Conservation (phyloP, 2,797 vertebrate species). For the Trachurus trachurus region DNA sequence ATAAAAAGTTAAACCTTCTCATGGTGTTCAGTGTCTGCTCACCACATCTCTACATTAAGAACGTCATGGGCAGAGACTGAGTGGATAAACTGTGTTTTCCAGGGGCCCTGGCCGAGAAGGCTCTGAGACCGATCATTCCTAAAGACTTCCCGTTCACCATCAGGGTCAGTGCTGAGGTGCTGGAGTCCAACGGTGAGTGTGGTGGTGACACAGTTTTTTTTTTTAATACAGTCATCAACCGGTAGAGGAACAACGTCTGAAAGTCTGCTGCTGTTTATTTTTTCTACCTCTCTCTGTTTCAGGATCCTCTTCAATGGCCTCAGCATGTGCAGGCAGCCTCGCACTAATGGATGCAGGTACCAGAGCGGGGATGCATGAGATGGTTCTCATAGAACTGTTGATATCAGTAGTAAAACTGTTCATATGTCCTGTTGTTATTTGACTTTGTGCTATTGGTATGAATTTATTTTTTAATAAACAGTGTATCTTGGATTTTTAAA, state of each 20-base stretch:
- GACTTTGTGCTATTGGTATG: not conserved
- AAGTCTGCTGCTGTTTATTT: not conserved
- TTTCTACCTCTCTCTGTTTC: conserved; percentile 20
- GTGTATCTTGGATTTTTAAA: not conserved
- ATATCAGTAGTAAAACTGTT: not conserved
- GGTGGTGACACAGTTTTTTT: not conserved
- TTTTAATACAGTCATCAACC: not conserved
- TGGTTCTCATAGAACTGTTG: not conserved
- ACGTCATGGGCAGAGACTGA: not conserved
- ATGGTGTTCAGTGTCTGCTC: conserved; percentile 1
- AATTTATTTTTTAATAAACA: not conserved
- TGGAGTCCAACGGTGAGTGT: conserved; percentile 95
- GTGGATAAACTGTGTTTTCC: conserved; percentile 8
- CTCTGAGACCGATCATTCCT: conserved; percentile 93
- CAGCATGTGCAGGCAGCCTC: conserved; percentile 94
- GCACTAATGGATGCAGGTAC: conserved; percentile 99
- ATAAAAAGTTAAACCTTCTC: not conserved
- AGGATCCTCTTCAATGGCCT: conserved; percentile 99
- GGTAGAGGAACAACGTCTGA: not conserved
- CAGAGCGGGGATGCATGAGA: not conserved
- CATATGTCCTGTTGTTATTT: not conserved
- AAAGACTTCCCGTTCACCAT: conserved; percentile 97
- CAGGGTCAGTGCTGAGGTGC: conserved; percentile 96
- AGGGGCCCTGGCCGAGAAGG: conserved; percentile 97
- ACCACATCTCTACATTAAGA: not conserved